Evolutionary conservation across 2,797 vertebrate species (phyloP).

Genomic region (Gadopsis marmoratus): DNA sequence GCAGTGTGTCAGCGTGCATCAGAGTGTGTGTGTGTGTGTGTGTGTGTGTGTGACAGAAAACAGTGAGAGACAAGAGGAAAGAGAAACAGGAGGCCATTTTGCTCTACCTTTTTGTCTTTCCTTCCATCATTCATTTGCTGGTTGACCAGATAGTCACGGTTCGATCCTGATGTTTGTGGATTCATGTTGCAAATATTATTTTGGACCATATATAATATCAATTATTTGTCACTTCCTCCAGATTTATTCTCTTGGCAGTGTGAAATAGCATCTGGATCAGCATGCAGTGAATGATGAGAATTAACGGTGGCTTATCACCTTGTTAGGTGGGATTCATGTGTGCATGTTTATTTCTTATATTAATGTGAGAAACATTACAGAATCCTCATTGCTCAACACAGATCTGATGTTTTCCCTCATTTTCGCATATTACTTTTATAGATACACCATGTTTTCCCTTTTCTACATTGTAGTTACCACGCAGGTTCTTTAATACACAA

Average conservation of each 20-base stretch:
- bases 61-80: conserved; percentile 1
- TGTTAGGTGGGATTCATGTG: neutral
- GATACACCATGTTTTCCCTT: neutral
- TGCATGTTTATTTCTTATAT: neutral
- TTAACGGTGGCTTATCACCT: neutral
- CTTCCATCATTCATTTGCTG: conserved; percentile 5
- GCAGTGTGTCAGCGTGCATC: conserved; percentile 19
- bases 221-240: neutral
- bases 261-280: neutral
- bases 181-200: neutral
- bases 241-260: neutral
- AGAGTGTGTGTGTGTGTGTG: conserved; percentile 28
- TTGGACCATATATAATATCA: neutral
- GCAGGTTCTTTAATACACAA: no score
- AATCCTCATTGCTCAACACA: neutral
- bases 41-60: conserved; percentile 18
- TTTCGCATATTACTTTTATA: neutral
- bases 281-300: neutral
- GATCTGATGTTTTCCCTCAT: neutral
- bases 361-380: neutral
- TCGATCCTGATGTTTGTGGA: conserved; percentile 1
- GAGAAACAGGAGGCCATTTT: neutral
- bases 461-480: neutral
- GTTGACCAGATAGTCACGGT: neutral
- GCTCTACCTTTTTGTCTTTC: neutral